Conservation (phyloP, 2,888 invertebrate species). For the Lepidochrysops patricia region DNA sequence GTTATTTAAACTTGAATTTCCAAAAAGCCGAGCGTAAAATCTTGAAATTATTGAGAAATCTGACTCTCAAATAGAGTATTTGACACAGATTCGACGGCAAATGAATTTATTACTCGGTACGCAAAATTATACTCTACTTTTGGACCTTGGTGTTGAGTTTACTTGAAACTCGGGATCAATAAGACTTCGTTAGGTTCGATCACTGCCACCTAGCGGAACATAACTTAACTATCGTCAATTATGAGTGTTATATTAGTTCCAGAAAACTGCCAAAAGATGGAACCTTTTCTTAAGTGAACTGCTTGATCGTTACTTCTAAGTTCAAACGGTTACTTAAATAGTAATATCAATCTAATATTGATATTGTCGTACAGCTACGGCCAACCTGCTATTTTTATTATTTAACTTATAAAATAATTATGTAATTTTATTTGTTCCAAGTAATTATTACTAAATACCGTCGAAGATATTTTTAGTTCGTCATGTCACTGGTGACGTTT, state of each 20-base stretch:
- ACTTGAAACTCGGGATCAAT: neutral
- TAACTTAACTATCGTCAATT: neutral
- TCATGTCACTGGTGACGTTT: too few species aligned
- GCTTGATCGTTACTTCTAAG: neutral
- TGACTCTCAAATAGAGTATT: constrained; percentile 6
- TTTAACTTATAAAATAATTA: too few species aligned
- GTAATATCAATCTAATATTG: too few species aligned
- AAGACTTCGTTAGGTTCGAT: neutral
- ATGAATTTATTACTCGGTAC: constrained; percentile 12
- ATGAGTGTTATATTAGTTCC: neutral
- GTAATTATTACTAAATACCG: too few species aligned
- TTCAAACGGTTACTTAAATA: too few species aligned
- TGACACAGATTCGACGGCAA: constrained; percentile 15
- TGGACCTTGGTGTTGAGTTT: constrained; percentile 7
- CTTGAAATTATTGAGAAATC: constrained; percentile 3
- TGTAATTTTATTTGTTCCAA: too few species aligned
- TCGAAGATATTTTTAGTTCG: too few species aligned
- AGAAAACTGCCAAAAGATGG: neutral
- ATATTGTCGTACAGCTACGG: too few species aligned
- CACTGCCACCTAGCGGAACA: constrained; percentile 3
- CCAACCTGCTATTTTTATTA: too few species aligned
- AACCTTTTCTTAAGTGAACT: neutral
- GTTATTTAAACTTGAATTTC: too few species aligned
- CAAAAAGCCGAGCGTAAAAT: neutral
- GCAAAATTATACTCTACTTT: constrained; percentile 12